A percentile compares a stretch with the other conserved stretches of the same genome.
These are phyloP conservation scores for Drosophila repletoides DNA, from an alignment of 1,140 invertebrate species.

Conservation along the genomic window DNA sequence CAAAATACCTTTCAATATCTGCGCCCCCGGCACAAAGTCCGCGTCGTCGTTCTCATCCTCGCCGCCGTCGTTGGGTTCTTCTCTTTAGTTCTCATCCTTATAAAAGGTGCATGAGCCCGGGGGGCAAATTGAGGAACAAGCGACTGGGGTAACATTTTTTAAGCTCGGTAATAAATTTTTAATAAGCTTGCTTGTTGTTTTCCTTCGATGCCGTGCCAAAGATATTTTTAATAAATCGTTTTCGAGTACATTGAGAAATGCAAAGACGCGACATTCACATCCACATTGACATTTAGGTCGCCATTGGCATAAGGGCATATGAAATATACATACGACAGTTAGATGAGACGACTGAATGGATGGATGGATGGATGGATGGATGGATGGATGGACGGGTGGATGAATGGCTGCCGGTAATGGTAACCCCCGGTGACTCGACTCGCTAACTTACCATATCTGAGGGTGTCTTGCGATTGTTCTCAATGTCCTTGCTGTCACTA, in stretches of 20 bases:
- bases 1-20: conserved; percentile 80
- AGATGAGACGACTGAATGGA: conserved; percentile 33
- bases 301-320: conserved; percentile 47
- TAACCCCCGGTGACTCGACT: conserved; percentile 62
- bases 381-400: conserved; percentile 15
- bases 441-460: conserved; percentile 50
- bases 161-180: conserved; percentile 80
- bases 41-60: conserved; percentile 2
- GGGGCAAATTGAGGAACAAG: conserved; percentile 36
- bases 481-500: conserved; percentile 40
- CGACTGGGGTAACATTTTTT: conserved; percentile 80
- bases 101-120: conserved; percentile 50
- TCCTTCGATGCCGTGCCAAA: conserved; percentile 67
- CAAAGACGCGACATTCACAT: conserved; percentile 54
- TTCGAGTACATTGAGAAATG: conserved; percentile 78
- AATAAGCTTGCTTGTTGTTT: conserved; percentile 80
- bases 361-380: conserved; percentile 19
- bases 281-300: neutral
- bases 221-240: conserved; percentile 81
- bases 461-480: conserved; percentile 75
- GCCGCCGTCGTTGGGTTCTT: conserved; percentile 13
- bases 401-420: conserved; percentile 58
- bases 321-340: conserved; percentile 65
- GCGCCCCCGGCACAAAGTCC: conserved; percentile 45
- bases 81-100: neutral